Percentiles rank a stretch among this genome's conserved stretches.
Evolutionary conservation across 2,888 invertebrate species (phyloP).

Genomic region (Embidobia sp.): DNA sequence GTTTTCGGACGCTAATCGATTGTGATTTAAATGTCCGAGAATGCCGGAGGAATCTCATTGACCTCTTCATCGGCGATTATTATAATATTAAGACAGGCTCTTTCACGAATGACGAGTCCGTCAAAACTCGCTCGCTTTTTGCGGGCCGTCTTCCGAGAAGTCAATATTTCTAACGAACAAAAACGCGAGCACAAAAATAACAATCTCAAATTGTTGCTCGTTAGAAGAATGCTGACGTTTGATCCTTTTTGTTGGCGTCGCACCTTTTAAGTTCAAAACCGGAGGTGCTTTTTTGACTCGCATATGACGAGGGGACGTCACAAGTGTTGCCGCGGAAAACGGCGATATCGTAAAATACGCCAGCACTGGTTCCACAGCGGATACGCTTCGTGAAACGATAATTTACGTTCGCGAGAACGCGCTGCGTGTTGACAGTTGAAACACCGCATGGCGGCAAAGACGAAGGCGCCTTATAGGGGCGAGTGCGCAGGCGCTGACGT

Average conservation of each 20-base stretch:
- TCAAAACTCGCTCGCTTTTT: too few species aligned
- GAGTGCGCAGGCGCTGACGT: constrained; percentile 77
- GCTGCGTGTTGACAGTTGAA: constrained; percentile 79
- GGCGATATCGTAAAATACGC: constrained; percentile 72
- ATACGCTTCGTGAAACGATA: constrained; percentile 68
- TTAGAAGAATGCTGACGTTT: neutral
- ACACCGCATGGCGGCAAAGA: constrained; percentile 76
- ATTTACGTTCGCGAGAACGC: constrained; percentile 78
- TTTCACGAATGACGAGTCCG: too few species aligned
- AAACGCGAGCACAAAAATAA: too few species aligned
- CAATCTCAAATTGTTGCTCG: too few species aligned
- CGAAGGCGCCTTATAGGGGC: constrained; percentile 78
- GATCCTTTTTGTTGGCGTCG: neutral
- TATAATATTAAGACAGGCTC: constrained; percentile 28
- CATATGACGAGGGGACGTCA: constrained; percentile 66
- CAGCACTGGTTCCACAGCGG: constrained; percentile 74
- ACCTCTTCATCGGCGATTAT: constrained; percentile 8
- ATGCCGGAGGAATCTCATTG: constrained; percentile 17
- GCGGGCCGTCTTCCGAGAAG: too few species aligned
- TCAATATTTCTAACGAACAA: too few species aligned
- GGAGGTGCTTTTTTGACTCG: constrained; percentile 5
- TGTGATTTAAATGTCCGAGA: constrained; percentile 50
- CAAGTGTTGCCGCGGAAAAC: constrained; percentile 69
- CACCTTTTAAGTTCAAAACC: constrained; percentile 7
- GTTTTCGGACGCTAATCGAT: constrained; percentile 39